Conservation (phyloP, 2,888 invertebrate genomes). For the Tachina grossa region DNA sequence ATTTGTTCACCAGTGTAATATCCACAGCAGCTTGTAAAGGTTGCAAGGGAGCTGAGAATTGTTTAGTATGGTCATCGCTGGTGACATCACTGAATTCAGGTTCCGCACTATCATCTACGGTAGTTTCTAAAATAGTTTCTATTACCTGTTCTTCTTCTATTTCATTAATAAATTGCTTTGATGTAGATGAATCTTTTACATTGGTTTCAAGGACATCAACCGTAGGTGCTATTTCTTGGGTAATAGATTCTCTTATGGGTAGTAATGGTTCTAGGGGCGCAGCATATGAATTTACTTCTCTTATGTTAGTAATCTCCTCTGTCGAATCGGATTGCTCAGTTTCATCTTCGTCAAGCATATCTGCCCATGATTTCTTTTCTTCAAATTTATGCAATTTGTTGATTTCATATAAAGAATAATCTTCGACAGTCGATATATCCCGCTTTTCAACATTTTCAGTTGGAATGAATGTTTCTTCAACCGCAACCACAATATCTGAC, state of each 20-base stretch:
- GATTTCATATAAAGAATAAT: background rate
- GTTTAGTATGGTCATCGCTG: background rate
- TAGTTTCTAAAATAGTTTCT: background rate
- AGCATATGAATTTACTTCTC: background rate
- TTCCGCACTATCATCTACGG: background rate
- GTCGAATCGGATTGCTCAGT: background rate
- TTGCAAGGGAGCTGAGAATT: conserved; percentile 34
- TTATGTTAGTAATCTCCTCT: background rate
- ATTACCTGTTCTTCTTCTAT: background rate
- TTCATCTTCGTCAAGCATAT: conserved; percentile 59
- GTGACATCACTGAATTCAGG: background rate
- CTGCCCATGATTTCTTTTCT: conserved; percentile 61
- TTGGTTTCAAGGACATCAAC: conserved; percentile 54
- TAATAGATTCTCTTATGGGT: background rate
- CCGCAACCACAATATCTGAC: background rate
- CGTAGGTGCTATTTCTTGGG: background rate
- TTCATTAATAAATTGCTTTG: background rate
- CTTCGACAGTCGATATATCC: background rate
- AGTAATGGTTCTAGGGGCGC: conserved; percentile 28
- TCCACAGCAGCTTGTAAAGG: conserved; percentile 27
- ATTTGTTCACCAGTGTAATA: background rate
- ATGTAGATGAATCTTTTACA: background rate
- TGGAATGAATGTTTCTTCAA: background rate
- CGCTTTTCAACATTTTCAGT: background rate
- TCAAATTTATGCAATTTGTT: background rate